phyloP scores from a whole-genome alignment of 1,140 invertebrate species.

The Limonius californicus region DNA sequence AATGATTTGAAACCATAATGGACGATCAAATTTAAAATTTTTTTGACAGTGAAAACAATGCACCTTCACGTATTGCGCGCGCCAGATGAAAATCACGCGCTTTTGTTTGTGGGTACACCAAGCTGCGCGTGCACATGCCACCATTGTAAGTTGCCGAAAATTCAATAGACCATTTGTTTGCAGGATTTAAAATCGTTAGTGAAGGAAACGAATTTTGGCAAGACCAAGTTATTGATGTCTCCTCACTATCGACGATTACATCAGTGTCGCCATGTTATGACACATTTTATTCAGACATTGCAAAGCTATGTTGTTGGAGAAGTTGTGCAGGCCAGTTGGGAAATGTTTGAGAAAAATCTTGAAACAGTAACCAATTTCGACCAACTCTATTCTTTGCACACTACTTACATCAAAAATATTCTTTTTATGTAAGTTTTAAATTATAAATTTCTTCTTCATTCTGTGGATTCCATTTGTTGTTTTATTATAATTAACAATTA shows the following conservation, averaged over 20 bases:
- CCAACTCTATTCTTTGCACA: slow-evolving; percentile 64
- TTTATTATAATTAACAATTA: too few species aligned
- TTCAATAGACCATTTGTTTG: too few species aligned
- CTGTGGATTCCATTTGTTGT: too few species aligned
- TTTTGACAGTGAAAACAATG: too few species aligned
- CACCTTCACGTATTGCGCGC: too few species aligned
- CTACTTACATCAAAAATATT: slow-evolving; percentile 67
- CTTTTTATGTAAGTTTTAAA: slow-evolving; percentile 50
- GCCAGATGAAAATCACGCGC: too few species aligned
- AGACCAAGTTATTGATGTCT: slow-evolving; percentile 47
- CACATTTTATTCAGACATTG: slow-evolving; percentile 65
- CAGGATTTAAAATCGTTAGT: slow-evolving; percentile 52
- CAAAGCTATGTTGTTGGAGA: slow-evolving; percentile 69
- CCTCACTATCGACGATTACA: slow-evolving; percentile 61
- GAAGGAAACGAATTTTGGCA: slow-evolving; percentile 48
- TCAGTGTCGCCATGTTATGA: slow-evolving; percentile 66
- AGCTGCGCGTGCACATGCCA: too few species aligned
- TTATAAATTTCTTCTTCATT: slow-evolving; percentile 12
- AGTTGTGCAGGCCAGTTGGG: slow-evolving; percentile 67
- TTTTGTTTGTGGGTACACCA: too few species aligned
- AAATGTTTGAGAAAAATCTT: slow-evolving; percentile 63
- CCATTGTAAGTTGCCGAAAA: too few species aligned
- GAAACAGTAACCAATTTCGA: slow-evolving; percentile 60
- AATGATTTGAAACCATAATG: too few species aligned
- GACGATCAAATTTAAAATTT: too few species aligned